Conservation (phyloP, 2,797 vertebrate genomes). For the Peromyscus aztecus region DNA sequence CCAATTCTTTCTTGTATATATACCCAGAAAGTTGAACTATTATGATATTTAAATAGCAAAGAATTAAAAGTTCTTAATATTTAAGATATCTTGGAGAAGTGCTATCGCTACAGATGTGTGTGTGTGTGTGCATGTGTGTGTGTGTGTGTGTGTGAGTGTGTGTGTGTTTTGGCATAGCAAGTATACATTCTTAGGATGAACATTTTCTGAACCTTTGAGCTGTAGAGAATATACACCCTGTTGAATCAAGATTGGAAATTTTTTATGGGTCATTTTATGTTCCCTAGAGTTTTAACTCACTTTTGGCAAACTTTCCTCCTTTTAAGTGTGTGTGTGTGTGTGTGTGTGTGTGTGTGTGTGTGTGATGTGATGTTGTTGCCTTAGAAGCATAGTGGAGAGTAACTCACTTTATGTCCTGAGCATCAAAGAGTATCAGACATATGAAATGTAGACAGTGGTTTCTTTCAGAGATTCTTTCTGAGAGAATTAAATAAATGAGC, state of each 20-base stretch:
- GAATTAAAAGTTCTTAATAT: constrained; percentile 44
- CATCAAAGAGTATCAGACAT: constrained; percentile 75
- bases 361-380: constrained; percentile 63
- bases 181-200: constrained; percentile 29
- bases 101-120: constrained; percentile 26
- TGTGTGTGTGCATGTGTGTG: constrained; percentile 26
- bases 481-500: constrained; percentile 79
- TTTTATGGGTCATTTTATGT: constrained; percentile 40
- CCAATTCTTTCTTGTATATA: constrained; percentile 27
- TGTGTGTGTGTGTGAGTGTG: constrained; percentile 24
- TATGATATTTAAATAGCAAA: constrained; percentile 47
- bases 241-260: constrained; percentile 58
- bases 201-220: constrained; percentile 55
- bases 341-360: background rate
- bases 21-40: constrained; percentile 37
- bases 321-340: background rate
- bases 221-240: constrained; percentile 42
- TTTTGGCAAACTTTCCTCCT: constrained; percentile 12
- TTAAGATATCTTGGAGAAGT: constrained; percentile 59
- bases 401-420: constrained; percentile 69
- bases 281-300: constrained; percentile 46
- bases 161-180: constrained; percentile 42
- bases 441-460: constrained; percentile 81
- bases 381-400: constrained; percentile 80
- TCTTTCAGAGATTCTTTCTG: constrained; percentile 77